Conservation (phyloP, 1,140 invertebrate genomes). For the Maniola jurtina region DNA sequence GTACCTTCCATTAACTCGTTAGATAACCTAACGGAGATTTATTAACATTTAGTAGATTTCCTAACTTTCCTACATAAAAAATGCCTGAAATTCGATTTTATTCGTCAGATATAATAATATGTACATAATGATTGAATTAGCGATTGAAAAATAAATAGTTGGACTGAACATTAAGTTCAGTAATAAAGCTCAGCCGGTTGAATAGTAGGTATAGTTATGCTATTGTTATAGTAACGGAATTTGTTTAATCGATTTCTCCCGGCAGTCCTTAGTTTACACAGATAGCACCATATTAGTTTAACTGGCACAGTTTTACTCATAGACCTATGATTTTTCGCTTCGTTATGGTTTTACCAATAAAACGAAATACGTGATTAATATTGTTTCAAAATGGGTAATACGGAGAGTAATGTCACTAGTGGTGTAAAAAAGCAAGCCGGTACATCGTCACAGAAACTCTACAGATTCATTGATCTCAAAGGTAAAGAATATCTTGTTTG, state of each 20-base stretch:
- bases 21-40: too few species aligned
- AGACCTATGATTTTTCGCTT: too few species aligned
- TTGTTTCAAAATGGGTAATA: slow-evolving; percentile 87
- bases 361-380: not conserved
- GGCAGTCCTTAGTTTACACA: not conserved
- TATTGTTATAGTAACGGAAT: slow-evolving; percentile 30
- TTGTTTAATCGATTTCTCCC: slow-evolving; percentile 26
- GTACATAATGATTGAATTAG: too few species aligned
- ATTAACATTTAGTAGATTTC: too few species aligned
- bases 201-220: not conserved
- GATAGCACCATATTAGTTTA: not conserved
- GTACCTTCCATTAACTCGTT: too few species aligned
- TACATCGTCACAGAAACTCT: slow-evolving; percentile 87
- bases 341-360: too few species aligned
- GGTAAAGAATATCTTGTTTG: slow-evolving; percentile 74
- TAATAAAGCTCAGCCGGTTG: too few species aligned
- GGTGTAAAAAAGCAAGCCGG: slow-evolving; percentile 95
- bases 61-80: too few species aligned
- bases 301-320: not conserved
- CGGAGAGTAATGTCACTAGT: slow-evolving; percentile 94
- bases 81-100: too few species aligned
- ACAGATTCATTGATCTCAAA: slow-evolving; percentile 93
- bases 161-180: too few species aligned
- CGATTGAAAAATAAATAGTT: too few species aligned
- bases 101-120: too few species aligned